Percentiles rank a stretch among this genome's conserved stretches.
These are phyloP conservation scores for Motacilla tschutschensis DNA, from an alignment of 2,113 vertebrate species.

Conservation along the genomic window DNA sequence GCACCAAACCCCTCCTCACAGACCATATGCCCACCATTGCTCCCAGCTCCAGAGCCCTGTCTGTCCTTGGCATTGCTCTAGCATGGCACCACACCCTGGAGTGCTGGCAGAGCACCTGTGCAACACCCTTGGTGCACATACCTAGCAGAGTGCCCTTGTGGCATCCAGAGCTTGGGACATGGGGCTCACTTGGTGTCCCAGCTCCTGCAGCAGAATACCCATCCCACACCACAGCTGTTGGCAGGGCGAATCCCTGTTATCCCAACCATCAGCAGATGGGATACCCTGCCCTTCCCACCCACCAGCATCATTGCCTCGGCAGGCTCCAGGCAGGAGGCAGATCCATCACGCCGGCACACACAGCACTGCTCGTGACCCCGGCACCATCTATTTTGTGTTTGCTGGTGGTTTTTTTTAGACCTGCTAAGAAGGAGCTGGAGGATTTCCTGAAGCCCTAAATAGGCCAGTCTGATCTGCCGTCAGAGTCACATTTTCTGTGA, in stretches of 20 bases:
- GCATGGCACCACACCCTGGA: background rate
- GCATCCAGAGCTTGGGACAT: background rate
- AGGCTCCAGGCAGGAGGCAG: background rate
- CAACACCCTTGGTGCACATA: background rate
- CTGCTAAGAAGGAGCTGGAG: background rate
- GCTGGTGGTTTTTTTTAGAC: background rate
- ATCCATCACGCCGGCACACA: fast-evolving
- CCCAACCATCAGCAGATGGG: background rate
- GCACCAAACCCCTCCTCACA: background rate
- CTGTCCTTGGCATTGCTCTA: background rate
- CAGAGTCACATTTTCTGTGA: conserved; percentile 18
- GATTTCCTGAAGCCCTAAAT: background rate
- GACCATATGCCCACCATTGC: background rate
- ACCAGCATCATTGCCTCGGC: background rate
- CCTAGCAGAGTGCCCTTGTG: background rate
- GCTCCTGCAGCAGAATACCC: background rate
- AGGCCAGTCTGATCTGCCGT: background rate
- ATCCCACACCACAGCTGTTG: background rate
- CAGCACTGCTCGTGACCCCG: background rate
- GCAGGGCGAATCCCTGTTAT: background rate
- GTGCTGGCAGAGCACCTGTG: background rate
- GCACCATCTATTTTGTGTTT: background rate
- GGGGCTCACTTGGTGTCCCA: background rate
- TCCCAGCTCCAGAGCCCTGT: background rate
- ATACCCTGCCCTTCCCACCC: background rate